Evolutionary conservation across 1,140 invertebrate genomes (phyloP), one percentile per base, ranked within the genome.

Genomic region (Drosophila suzukii): DNA sequence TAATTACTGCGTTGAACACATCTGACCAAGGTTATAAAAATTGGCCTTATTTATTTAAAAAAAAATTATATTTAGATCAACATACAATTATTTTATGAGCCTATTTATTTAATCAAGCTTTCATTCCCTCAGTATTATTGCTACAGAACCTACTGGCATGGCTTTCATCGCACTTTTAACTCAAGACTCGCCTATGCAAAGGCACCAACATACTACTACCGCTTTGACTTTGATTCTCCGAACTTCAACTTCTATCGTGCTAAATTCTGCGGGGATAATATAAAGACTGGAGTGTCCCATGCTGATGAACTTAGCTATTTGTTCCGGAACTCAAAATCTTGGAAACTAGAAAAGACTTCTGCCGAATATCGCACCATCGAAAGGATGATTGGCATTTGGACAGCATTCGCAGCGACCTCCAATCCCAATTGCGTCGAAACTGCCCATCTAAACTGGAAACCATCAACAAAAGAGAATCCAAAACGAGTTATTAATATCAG

Each of bases 261-360:
- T 75, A 93, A 93, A 41, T 92, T 91, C 51, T 91, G 89, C 39
- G 91, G 81, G 2, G 71, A 84, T 8, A 75, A 89, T 2, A 66
- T 86, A 1, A 70, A 78, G 24, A 15, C 39, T n/a, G 91, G 91
- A 0, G 93, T 94, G 6, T 93, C 93, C 67, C 95, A 96, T 84
- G 94, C 93, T 0, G 95, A 96, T 63, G 95, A 96, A 57, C 32
- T 95, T 0, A 93, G 94, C 46, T 95, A 95, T 84, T 74, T 95
- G 39, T 96, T 95, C 75, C 91, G 93, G 61, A 93, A 92, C 32
- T 60, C 68, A 17, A 66, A 93, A 34, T 92, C 92, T 20, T 81
- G 82, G 38, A 93, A 93, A 61, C 70, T 92, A 81, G 85, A 93
- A 30, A 67, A 79, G 15, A 63, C 67, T 17, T 75, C 90, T 0